These are phyloP conservation scores for Paracanthobrama guichenoti DNA, from an alignment of 2,113 vertebrate species.

Conservation along the genomic window DNA sequence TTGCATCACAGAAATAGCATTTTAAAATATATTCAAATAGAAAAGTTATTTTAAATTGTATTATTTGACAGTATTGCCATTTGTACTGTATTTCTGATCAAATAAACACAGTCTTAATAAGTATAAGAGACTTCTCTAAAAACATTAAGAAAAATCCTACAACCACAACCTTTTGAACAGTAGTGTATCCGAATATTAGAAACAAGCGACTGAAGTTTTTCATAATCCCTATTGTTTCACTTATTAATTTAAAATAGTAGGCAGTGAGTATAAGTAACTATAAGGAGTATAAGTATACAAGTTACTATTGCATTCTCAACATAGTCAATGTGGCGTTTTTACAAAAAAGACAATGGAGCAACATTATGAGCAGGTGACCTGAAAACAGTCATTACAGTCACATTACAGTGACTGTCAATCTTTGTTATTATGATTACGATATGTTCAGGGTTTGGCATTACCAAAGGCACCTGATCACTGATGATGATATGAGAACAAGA, in stretches of 20 bases:
- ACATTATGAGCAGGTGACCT: background rate
- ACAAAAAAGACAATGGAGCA: background rate
- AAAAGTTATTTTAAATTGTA: background rate
- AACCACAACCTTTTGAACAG: background rate
- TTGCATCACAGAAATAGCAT: background rate
- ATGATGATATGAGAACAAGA: slow-evolving; percentile 11
- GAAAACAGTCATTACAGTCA: slow-evolving; percentile 1
- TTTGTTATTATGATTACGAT: background rate
- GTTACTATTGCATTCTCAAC: background rate
- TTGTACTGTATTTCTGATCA: background rate
- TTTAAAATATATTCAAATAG: background rate
- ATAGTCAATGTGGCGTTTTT: background rate
- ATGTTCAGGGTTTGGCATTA: background rate
- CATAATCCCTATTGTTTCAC: background rate
- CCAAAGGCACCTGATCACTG: slow-evolving; percentile 25
- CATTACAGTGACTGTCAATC: background rate
- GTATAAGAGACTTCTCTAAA: background rate
- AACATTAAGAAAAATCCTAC: background rate
- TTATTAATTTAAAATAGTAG: background rate
- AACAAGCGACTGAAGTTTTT: background rate
- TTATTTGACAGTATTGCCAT: background rate
- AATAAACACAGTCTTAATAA: background rate
- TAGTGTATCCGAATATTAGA: background rate
- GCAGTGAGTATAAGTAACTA: background rate
- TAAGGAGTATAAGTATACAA: too few relatives aligned